Conservation (phyloP, 2,888 invertebrate species). For the Eucera pruinosa region DNA sequence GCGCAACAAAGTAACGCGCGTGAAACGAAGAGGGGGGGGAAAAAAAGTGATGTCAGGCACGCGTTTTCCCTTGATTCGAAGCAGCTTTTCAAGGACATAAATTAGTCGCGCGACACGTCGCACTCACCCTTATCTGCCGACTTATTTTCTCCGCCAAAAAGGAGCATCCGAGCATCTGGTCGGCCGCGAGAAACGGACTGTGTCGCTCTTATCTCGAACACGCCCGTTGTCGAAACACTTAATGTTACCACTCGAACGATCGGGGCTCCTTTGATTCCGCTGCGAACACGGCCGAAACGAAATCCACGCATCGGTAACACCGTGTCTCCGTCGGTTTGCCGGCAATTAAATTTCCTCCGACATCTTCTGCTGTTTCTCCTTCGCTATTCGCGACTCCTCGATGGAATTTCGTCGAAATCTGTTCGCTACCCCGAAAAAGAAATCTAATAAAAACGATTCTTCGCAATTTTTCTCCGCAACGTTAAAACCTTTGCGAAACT, state of each 20-base stretch:
- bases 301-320: slow-evolving; percentile 36
- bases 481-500: no score
- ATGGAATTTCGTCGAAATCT: slow-evolving; percentile 4
- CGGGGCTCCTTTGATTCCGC: slow-evolving; percentile 44
- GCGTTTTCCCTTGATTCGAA: slow-evolving; percentile 70
- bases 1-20: no score
- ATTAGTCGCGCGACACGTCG: slow-evolving; percentile 26
- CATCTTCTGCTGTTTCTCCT: neutral
- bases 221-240: slow-evolving; percentile 64
- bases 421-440: no score
- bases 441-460: no score
- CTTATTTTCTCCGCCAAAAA: slow-evolving; percentile 39
- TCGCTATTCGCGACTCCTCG: neutral
- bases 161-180: slow-evolving; percentile 48
- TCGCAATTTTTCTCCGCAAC: no score
- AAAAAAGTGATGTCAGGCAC: slow-evolving; percentile 56
- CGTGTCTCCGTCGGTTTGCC: slow-evolving; percentile 31
- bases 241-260: slow-evolving; percentile 36
- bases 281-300: slow-evolving; percentile 32
- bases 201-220: slow-evolving; percentile 54
- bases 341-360: slow-evolving; percentile 47
- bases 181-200: slow-evolving; percentile 4
- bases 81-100: slow-evolving; percentile 61
- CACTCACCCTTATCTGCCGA: slow-evolving; percentile 29
- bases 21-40: no score